Conservation (phyloP, 2,797 vertebrate genomes). For the Numenius phaeopus region DNA sequence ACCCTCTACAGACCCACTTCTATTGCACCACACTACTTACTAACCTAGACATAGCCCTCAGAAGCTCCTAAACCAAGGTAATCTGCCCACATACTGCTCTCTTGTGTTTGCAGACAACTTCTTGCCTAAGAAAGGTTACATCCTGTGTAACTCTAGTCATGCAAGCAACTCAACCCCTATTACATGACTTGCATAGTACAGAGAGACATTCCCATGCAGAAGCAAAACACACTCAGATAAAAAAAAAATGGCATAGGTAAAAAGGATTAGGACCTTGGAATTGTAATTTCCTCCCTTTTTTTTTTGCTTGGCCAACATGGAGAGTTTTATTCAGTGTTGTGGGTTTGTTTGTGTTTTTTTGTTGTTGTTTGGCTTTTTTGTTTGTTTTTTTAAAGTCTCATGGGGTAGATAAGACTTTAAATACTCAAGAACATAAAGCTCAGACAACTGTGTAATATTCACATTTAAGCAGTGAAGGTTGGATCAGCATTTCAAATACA, state of each 20-base stretch:
- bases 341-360: not conserved
- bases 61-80: not conserved
- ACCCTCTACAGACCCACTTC: not conserved
- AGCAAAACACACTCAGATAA: not conserved
- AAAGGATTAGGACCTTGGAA: not conserved
- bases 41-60: not conserved
- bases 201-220: not conserved
- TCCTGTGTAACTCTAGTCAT: not conserved
- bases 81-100: not conserved
- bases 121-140: not conserved
- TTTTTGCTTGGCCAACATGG: not conserved
- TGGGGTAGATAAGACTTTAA: not conserved
- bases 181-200: not conserved
- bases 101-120: not conserved
- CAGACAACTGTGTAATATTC: not conserved
- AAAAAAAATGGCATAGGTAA: not conserved
- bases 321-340: not conserved
- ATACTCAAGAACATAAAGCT: not conserved
- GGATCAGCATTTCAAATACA: not conserved
- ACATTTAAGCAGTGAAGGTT: not conserved
- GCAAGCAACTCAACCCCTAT: not conserved
- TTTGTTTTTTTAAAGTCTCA: not conserved
- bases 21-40: not conserved
- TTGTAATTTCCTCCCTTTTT: not conserved
- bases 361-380: not conserved